Percentiles rank a stretch among this genome's conserved stretches.
phyloP scores from a whole-genome alignment of 2,797 vertebrate genomes.

The Cygnus olor region DNA sequence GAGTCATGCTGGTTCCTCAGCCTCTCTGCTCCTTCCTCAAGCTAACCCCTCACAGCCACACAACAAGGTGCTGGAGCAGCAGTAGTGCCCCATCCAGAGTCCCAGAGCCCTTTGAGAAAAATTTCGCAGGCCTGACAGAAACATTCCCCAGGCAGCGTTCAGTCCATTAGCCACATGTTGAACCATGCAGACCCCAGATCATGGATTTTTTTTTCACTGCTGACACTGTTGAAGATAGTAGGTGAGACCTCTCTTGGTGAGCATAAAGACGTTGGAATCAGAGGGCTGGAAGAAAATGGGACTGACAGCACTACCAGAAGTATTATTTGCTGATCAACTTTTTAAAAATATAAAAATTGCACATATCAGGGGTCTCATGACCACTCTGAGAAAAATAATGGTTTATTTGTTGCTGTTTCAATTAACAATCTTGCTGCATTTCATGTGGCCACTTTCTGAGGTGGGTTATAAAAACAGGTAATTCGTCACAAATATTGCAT shows the following conservation, averaged over 20 bases:
- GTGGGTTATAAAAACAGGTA: not conserved
- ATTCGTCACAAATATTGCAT: not conserved
- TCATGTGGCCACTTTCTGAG: not conserved
- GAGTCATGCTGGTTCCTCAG: not conserved
- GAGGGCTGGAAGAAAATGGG: not conserved
- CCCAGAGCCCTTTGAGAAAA: not conserved
- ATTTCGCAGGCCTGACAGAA: not conserved
- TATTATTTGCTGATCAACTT: not conserved
- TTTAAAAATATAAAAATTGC: not conserved
- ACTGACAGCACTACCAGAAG: not conserved
- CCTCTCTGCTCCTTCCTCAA: not conserved
- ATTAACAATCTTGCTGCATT: not conserved
- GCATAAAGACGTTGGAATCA: not conserved
- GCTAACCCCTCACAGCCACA: not conserved
- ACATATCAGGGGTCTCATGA: not conserved
- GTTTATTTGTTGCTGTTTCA: not conserved
- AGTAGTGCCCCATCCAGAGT: not conserved
- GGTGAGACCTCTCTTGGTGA: not conserved
- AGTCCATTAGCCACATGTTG: not conserved
- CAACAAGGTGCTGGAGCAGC: not conserved
- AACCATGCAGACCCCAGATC: not conserved
- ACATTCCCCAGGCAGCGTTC: not conserved
- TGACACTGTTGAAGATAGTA: too few species aligned
- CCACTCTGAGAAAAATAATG: not conserved
- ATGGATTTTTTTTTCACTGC: not conserved